phyloP scores from a whole-genome alignment of 1,140 invertebrate genomes.

The Panulirus ornatus region DNA sequence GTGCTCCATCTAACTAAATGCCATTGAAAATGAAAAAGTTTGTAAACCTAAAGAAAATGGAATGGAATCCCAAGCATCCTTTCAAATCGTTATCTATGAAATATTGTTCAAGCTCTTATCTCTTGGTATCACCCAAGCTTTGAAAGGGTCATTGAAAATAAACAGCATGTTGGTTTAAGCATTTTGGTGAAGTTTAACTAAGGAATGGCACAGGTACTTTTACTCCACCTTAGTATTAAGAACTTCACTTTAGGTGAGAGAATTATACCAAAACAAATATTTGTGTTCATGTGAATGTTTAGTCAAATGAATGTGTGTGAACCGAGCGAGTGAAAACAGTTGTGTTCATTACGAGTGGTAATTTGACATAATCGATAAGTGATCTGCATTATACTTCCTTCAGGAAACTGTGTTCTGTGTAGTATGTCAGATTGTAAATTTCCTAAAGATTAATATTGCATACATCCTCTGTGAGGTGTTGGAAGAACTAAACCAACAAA shows the following conservation, averaged over 20 bases:
- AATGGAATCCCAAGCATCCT: neutral
- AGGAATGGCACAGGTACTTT: neutral
- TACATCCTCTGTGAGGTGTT: neutral
- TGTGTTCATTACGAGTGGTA: neutral
- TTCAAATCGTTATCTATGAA: neutral
- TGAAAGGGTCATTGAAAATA: neutral
- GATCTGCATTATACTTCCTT: neutral
- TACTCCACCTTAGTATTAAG: neutral
- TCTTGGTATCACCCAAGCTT: neutral
- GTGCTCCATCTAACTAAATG: neutral
- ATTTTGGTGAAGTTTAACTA: neutral
- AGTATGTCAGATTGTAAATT: neutral
- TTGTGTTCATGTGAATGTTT: neutral
- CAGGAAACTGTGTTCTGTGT: constrained; percentile 3
- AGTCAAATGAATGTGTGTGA: neutral
- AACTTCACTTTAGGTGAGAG: neutral
- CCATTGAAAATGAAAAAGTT: neutral
- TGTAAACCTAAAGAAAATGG: neutral
- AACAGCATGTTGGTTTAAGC: neutral
- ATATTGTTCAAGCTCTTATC: neutral
- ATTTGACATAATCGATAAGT: neutral
- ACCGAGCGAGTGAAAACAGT: neutral
- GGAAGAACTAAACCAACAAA: neutral
- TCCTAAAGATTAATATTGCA: neutral
- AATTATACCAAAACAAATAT: neutral